These are phyloP conservation scores for Achlya flavicornis DNA, from an alignment of 2,888 invertebrate species.

Conservation along the genomic window DNA sequence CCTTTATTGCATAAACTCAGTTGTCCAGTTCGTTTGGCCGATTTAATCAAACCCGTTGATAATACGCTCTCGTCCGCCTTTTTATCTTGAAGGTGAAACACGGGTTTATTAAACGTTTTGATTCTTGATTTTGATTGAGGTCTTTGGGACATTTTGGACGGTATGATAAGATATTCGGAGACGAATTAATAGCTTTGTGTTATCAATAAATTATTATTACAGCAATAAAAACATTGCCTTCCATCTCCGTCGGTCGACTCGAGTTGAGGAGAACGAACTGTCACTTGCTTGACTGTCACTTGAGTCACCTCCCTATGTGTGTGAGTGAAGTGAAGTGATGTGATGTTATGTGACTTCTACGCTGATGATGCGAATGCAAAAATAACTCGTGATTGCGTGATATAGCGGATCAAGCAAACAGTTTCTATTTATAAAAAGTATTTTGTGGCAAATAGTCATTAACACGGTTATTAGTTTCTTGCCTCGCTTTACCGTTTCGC, in stretches of 20 bases:
- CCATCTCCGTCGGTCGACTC: neutral
- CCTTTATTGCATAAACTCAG: constrained; percentile 91
- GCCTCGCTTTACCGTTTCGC: too few species aligned
- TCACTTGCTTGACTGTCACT: neutral
- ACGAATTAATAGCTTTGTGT: constrained; percentile 16
- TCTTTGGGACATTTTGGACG: constrained; percentile 61
- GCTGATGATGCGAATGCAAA: too few species aligned
- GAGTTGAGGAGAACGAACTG: too few species aligned
- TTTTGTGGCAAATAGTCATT: too few species aligned
- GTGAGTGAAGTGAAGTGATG: too few species aligned
- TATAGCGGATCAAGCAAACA: too few species aligned
- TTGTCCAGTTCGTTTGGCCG: constrained; percentile 91
- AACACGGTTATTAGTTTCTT: too few species aligned
- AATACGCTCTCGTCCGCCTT: constrained; percentile 88
- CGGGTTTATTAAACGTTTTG: constrained; percentile 69
- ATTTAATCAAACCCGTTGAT: constrained; percentile 88
- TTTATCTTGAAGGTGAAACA: constrained; percentile 90
- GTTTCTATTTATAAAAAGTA: too few species aligned
- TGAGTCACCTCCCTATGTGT: too few species aligned
- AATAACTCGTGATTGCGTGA: too few species aligned
- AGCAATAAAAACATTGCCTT: neutral
- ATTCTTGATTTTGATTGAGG: constrained; percentile 64
- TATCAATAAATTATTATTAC: neutral
- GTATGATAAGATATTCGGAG: constrained; percentile 15
- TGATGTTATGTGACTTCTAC: too few species aligned